phyloP scores from a whole-genome alignment of 1,140 invertebrate genomes.

The Cotesia glomerata region DNA sequence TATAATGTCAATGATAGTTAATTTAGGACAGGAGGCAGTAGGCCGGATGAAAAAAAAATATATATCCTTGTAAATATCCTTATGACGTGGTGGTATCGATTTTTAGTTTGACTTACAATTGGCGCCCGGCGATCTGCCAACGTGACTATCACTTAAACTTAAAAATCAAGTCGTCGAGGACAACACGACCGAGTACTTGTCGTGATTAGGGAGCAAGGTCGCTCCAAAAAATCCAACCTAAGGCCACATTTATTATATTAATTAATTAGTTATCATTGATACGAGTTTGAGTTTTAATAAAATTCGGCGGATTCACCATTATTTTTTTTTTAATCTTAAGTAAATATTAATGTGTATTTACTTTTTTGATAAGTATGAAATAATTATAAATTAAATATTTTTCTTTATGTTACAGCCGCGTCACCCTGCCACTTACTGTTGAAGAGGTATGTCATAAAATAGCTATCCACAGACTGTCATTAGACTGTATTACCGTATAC shows the following conservation, averaged over 20 bases:
- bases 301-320: no score
- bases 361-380: background rate
- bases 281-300: no score
- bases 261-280: no score
- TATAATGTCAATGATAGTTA: background rate
- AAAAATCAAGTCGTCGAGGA: background rate
- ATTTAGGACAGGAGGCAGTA: background rate
- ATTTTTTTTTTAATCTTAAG: no score
- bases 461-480: constrained; percentile 19
- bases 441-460: constrained; percentile 70
- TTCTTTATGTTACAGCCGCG: constrained; percentile 70
- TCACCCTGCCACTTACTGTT: constrained; percentile 76
- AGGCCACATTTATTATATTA: no score
- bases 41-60: background rate
- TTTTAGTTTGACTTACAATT: constrained; percentile 29
- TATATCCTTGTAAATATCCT: constrained; percentile 8
- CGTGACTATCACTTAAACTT: background rate
- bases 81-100: constrained; percentile 22
- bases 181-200: background rate
- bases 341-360: no score
- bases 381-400: constrained; percentile 4
- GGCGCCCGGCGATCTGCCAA: constrained; percentile 20
- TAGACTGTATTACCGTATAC: constrained; percentile 25
- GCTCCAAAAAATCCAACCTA: background rate
- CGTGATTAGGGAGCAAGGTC: no score